phyloP scores from a whole-genome alignment of 2,113 vertebrate species.

The Carettochelys insculpta region DNA sequence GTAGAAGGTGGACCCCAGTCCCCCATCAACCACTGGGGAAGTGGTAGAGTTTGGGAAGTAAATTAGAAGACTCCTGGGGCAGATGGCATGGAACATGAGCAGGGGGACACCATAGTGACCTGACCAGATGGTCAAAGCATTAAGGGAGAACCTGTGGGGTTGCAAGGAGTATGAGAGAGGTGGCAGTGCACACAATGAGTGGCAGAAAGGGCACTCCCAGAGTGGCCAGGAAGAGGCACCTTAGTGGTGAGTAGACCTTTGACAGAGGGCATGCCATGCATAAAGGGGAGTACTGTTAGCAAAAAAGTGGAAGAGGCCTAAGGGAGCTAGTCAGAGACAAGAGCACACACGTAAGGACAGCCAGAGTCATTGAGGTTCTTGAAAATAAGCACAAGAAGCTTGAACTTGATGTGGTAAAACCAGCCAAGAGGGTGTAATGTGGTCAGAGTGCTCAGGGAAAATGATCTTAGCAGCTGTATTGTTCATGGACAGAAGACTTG shows the following conservation, averaged over 20 bases:
- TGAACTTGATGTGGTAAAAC: neutral
- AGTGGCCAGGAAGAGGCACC: too few relatives aligned
- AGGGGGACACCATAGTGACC: neutral
- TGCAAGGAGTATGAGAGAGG: too few relatives aligned
- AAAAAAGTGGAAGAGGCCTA: neutral
- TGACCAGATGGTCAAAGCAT: too few relatives aligned
- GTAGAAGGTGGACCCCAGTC: neutral
- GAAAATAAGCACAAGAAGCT: neutral
- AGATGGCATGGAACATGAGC: neutral
- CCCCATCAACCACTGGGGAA: neutral
- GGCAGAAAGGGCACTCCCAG: neutral
- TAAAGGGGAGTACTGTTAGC: neutral
- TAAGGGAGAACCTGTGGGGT: too few relatives aligned
- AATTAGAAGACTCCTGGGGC: neutral
- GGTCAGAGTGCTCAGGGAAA: neutral
- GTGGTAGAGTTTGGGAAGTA: neutral
- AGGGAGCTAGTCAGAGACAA: neutral
- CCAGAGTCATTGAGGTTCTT: neutral
- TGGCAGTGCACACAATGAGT: neutral
- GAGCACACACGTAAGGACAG: neutral
- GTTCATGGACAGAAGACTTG: neutral
- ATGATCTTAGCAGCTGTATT: neutral
- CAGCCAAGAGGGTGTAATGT: neutral
- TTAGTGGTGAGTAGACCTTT: neutral
- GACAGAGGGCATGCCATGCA: neutral